Base-by-base conservation (phyloP, 2,888 invertebrate species). In the Torymus tubicola region DNA sequence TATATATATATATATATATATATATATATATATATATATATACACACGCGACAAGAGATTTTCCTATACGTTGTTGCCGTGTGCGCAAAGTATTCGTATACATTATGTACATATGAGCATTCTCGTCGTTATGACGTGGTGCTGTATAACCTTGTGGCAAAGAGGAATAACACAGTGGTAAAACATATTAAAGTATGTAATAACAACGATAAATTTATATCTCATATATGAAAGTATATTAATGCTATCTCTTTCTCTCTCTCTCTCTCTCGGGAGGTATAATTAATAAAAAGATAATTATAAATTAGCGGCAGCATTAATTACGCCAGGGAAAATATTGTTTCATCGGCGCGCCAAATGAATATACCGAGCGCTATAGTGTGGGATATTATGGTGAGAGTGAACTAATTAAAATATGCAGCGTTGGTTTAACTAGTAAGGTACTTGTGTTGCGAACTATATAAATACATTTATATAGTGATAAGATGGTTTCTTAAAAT, bases 121-220 rank as follows among this genome's bases (percentile, higher is more conserved):
- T 31, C 24, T 12, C 70, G 52, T 74, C 70, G 67, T 63, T 76
- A 63, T 72, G 21, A 73, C 73, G 64, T 24, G 73, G 42, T 52
- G 65, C 52, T 67, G 31, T 50, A 76, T 81, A 77, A 81, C 81
- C 81, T 81, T 81, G 77, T 63, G 72, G 52, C 50, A n/a, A n/a
- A n/a, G 58, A 60, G 63, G 75, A 81, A 73, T 64, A 77, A 81
- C 77, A 76, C 67, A 71, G 75, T 65, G 67, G 75, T 80, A 61
- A 76, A 71, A 73, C 77, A 70, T 75, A 73, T 73, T 69, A 73
- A 81, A 81, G 77, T 77, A 81, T 81, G 81, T 77, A 81, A 77
- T 77, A 81, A 81, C 81, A 77, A 63, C 73, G 76, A 81, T 81
- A 73, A 81, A 69, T 81, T 60, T 3, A n/a, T 77, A 73, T 77